Base-by-base conservation (phyloP, 2,113 vertebrate species). In the Furnarius figulus region DNA sequence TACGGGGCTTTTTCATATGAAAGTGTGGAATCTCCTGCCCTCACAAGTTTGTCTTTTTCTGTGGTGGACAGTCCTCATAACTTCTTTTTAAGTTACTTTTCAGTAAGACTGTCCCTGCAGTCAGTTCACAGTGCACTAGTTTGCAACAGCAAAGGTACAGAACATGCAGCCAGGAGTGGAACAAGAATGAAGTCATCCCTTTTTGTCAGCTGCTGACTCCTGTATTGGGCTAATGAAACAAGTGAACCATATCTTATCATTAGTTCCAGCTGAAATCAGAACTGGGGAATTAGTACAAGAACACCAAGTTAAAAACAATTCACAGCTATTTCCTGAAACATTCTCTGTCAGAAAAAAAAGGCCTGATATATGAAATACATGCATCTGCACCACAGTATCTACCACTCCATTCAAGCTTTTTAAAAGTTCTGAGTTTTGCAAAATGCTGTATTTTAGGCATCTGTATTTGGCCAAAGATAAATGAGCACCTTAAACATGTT, bases 151-250 rank as follows among this genome's bases (percentile, higher is more conserved):
- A 83, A 65, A 81, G 40, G 73, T 71, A 92, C 73, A 92, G 70
- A 95, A 89, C 44, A n/a, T 3, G 8, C 79, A 89, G 73, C 56
- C 20, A 72, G 50, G 80, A 90, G 39, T 30, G n/a, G 88, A 93
- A 88, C 59, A 75, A 89, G 70, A 81, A 91, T 92, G 76, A 92
- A 93, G 70, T 95, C 95, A 96, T 91, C 73, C 68, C 73, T 78
- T 95, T 74, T 74, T 89, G 95, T 92, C 91, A 97, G 91, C 91
- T 95, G 90, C 94, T 91, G 92, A 72, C 75, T 95, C 90, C 52
- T 59, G 37, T 33, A 39, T 18, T 0, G 2, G 59, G 39, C 91
- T 91, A 97, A 96, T 68, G 59, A 96, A 93, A 95, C 71, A 91
- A 90, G 52, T 72, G 83, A 97, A 89, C 93, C 76, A 1, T 61